A percentile compares a stretch with the other conserved stretches of the same genome.
Evolutionary conservation across 2,113 vertebrate genomes (phyloP).

Genomic region (Cheilinus undulatus): DNA sequence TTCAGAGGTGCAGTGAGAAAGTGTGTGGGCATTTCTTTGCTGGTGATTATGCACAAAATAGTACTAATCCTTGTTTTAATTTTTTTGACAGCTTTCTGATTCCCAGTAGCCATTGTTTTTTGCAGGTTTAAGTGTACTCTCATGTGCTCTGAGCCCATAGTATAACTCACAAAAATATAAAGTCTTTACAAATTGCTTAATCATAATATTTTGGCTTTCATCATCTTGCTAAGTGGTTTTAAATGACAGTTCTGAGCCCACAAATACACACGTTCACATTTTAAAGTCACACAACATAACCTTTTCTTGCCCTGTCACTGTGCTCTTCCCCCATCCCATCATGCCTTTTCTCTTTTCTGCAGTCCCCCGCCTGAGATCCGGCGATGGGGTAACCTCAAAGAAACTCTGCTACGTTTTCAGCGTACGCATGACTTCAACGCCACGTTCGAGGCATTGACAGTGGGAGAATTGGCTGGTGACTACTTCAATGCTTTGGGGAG

Average conservation of each 20-base stretch:
- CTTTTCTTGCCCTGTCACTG: neutral
- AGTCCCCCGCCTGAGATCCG: slow-evolving; percentile 89
- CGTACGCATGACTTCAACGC: slow-evolving; percentile 89
- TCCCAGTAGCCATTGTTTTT: no score
- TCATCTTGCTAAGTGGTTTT: neutral
- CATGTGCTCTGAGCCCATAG: no score
- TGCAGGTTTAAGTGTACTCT: no score
- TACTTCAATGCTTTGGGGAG: slow-evolving; percentile 86
- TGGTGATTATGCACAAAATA: no score
- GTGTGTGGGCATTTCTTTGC: no score
- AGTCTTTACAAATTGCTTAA: no score
- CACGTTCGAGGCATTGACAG: slow-evolving; percentile 88
- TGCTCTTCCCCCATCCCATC: neutral
- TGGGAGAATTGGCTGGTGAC: slow-evolving; percentile 87
- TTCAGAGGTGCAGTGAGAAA: no score
- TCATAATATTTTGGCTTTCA: neutral
- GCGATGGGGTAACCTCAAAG: slow-evolving; percentile 91
- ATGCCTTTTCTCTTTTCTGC: slow-evolving; percentile 1
- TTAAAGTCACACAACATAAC: no score
- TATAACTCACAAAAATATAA: no score
- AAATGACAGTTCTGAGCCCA: neutral
- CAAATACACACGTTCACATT: no score
- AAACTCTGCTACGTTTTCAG: slow-evolving; percentile 89
- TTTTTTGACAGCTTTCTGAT: no score
- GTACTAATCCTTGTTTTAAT: no score